phyloP scores from a whole-genome alignment of 2,797 vertebrate species.

The Pipistrellus pipistrellus region DNA sequence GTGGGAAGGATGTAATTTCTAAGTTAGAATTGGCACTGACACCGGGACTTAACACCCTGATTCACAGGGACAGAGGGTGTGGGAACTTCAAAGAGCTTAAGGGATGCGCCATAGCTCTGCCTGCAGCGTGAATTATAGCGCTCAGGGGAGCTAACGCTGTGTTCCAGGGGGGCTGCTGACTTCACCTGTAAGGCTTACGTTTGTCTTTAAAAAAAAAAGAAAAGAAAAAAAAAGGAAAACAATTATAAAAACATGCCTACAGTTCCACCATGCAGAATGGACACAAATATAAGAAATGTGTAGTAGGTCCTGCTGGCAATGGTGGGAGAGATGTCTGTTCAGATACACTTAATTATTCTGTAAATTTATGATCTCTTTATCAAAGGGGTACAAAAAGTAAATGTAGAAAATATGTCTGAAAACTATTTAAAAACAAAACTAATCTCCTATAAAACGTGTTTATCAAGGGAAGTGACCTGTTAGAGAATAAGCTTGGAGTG shows the following conservation, averaged over 20 bases:
- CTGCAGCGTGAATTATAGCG: constrained; percentile 74
- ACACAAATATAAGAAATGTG: neutral
- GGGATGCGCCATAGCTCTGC: constrained; percentile 34
- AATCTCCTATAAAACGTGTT: neutral
- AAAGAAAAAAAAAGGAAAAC: constrained; percentile 43
- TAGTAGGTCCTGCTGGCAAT: neutral
- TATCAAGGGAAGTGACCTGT: neutral
- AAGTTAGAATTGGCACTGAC: constrained; percentile 75
- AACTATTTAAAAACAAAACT: neutral
- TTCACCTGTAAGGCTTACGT: constrained; percentile 62
- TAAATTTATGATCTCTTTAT: constrained; percentile 22
- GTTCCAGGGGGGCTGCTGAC: constrained; percentile 69
- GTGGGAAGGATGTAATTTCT: constrained; percentile 72
- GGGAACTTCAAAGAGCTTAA: constrained; percentile 66
- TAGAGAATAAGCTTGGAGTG: neutral
- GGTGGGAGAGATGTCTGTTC: neutral
- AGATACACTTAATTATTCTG: constrained; percentile 4
- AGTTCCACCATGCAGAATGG: constrained; percentile 27
- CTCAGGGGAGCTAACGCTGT: constrained; percentile 76
- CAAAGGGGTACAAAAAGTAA: neutral
- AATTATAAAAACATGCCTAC: constrained; percentile 61
- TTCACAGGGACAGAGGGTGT: constrained; percentile 71
- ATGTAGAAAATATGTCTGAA: neutral
- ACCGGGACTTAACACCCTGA: constrained; percentile 62
- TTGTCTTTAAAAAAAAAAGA: neutral